These are phyloP conservation scores for Caenorhabditis angaria DNA, from an alignment of 2,888 invertebrate species.

Conservation along the genomic window DNA sequence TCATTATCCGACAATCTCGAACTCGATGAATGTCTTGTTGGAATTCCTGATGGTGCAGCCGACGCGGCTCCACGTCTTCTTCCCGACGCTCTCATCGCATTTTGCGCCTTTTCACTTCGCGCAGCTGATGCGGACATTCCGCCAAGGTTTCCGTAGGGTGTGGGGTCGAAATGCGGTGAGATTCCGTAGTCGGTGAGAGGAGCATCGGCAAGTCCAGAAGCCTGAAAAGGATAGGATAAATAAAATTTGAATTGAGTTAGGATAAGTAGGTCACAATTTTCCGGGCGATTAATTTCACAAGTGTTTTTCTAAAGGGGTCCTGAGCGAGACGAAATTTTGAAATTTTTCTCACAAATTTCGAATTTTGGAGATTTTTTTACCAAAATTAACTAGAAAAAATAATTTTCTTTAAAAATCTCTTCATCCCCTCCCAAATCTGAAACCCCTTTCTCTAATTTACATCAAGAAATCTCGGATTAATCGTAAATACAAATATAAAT, in stretches of 20 bases:
- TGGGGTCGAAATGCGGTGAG: conserved; percentile 6
- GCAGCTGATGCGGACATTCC: background rate
- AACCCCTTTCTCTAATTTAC: too few relatives aligned
- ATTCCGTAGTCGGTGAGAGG: background rate
- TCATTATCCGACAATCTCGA: conserved; percentile 61
- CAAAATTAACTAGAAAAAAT: background rate
- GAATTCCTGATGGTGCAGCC: conserved; percentile 5
- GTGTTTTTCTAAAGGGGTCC: too few relatives aligned
- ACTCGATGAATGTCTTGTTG: conserved; percentile 35
- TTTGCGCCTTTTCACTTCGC: background rate
- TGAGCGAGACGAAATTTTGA: too few relatives aligned
- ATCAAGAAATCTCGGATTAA: background rate
- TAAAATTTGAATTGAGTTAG: too few relatives aligned
- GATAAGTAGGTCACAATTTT: conserved; percentile 10
- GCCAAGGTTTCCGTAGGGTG: conserved; percentile 14
- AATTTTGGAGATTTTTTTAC: background rate
- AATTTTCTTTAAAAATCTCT: too few relatives aligned
- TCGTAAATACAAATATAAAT: background rate
- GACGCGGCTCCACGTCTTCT: background rate
- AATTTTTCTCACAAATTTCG: too few relatives aligned
- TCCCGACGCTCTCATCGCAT: conserved; percentile 2
- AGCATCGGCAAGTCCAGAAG: background rate
- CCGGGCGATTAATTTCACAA: background rate
- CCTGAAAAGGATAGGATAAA: background rate
- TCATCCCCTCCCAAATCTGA: too few relatives aligned